These are phyloP conservation scores for Nannoperca australis DNA, from an alignment of 2,797 vertebrate genomes.

Conservation along the genomic window DNA sequence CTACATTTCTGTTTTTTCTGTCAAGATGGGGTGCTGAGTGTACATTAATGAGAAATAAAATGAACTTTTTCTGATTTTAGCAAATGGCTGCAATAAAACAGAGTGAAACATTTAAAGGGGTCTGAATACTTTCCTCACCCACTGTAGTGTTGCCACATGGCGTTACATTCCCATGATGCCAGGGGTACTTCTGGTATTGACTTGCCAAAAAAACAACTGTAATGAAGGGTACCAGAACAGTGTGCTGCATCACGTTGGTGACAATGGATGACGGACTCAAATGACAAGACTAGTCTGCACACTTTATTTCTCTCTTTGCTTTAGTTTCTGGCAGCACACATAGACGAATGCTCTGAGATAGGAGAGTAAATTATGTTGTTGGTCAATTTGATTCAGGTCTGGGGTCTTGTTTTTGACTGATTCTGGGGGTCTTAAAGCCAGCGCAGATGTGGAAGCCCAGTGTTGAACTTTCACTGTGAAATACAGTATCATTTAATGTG, in stretches of 20 bases:
- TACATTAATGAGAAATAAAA: too few relatives aligned
- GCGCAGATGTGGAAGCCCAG: background rate
- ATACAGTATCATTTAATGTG: background rate
- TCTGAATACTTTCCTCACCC: too few relatives aligned
- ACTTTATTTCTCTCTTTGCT: background rate
- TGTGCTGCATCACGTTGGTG: background rate
- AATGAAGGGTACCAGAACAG: background rate
- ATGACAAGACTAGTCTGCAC: background rate
- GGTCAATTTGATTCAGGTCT: conserved; percentile 3
- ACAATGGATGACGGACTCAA: background rate
- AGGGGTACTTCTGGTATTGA: background rate
- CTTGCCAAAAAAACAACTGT: background rate
- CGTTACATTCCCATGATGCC: conserved; percentile 9
- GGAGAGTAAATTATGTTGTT: background rate
- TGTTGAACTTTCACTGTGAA: background rate
- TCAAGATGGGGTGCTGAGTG: too few relatives aligned
- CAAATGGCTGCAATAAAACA: too few relatives aligned
- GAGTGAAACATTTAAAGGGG: too few relatives aligned
- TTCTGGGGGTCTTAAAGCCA: background rate
- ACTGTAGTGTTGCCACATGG: conserved; percentile 12
- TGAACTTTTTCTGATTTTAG: too few relatives aligned
- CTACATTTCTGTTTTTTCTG: too few relatives aligned
- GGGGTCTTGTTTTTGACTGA: background rate
- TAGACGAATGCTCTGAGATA: background rate
- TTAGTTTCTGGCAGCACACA: background rate